Evolutionary conservation across 1,140 invertebrate species (phyloP).

Genomic region (Drosophila oshimai): DNA sequence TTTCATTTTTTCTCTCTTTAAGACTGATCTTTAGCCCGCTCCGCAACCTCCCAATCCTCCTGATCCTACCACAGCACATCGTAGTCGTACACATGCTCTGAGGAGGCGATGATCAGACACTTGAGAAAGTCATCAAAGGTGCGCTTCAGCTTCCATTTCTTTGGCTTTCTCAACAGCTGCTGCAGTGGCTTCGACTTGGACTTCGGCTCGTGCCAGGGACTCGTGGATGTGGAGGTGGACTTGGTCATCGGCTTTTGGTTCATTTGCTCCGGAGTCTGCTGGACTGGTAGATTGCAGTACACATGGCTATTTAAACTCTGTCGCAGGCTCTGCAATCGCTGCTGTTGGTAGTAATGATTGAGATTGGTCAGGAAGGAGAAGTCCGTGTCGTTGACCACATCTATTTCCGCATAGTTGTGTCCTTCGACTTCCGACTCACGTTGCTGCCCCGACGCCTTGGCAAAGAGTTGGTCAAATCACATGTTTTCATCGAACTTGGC

Average conservation of each 20-base stretch:
- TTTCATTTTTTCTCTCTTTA: not conserved
- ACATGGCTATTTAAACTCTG: constrained; percentile 23
- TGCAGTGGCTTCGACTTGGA: constrained; percentile 26
- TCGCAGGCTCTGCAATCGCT: constrained; percentile 41
- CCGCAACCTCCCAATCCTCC: constrained; percentile 9
- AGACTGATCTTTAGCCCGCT: not conserved
- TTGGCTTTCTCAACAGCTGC: constrained; percentile 49
- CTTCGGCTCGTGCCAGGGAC: constrained; percentile 55
- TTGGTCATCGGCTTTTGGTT: constrained; percentile 3
- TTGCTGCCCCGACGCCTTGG: constrained; percentile 42
- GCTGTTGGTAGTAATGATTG: constrained; percentile 75
- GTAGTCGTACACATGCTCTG: constrained; percentile 69
- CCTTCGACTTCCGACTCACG: constrained; percentile 16
- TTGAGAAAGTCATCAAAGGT: constrained; percentile 63
- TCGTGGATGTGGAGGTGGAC: constrained; percentile 55
- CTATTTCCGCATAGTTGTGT: constrained; percentile 75
- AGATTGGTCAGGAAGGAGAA: constrained; percentile 74
- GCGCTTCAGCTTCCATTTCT: constrained; percentile 60
- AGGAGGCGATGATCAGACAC: constrained; percentile 67
- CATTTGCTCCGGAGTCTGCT: not conserved
- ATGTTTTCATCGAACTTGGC: constrained; percentile 83
- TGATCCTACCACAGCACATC: constrained; percentile 63
- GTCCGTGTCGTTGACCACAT: constrained; percentile 71
- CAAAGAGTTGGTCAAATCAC: constrained; percentile 82
- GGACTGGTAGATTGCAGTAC: constrained; percentile 41